Conservation (phyloP, 2,113 vertebrate genomes). For the Scomber colias region DNA sequence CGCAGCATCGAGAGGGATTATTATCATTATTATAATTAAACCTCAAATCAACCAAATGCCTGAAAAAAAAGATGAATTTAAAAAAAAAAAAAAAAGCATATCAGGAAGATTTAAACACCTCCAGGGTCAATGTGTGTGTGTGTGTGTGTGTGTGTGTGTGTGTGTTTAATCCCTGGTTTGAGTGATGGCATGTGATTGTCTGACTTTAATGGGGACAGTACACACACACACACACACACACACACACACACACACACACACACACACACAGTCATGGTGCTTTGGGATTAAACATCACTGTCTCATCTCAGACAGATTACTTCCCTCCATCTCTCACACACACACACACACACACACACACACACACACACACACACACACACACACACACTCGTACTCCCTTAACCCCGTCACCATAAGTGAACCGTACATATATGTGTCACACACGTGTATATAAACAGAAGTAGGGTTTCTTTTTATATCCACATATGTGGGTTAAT, state of each 20-base stretch:
- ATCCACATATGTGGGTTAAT: no score
- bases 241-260: constrained; percentile 41
- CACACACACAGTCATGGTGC: constrained; percentile 30
- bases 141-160: constrained; percentile 25
- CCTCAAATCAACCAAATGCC: constrained; percentile 25
- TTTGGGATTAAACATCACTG: constrained; percentile 70
- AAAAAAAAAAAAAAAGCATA: constrained; percentile 15
- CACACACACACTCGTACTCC: neutral
- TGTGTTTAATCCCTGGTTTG: constrained; percentile 67
- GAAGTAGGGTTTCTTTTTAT: no score
- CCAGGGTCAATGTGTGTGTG: constrained; percentile 3
- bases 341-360: constrained; percentile 12
- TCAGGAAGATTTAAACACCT: constrained; percentile 37
- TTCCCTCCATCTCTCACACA: neutral
- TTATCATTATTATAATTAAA: neutral
- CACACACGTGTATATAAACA: no score
- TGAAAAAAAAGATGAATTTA: neutral
- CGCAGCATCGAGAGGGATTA: neutral
- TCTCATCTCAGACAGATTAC: constrained; percentile 70
- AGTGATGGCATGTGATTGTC: constrained; percentile 69
- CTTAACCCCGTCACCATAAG: no score
- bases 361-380: constrained; percentile 4
- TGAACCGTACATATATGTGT: no score
- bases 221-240: constrained; percentile 26
- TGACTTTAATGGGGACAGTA: constrained; percentile 13